Base-by-base conservation (phyloP, 2,797 vertebrate genomes). In the Otus scops region DNA sequence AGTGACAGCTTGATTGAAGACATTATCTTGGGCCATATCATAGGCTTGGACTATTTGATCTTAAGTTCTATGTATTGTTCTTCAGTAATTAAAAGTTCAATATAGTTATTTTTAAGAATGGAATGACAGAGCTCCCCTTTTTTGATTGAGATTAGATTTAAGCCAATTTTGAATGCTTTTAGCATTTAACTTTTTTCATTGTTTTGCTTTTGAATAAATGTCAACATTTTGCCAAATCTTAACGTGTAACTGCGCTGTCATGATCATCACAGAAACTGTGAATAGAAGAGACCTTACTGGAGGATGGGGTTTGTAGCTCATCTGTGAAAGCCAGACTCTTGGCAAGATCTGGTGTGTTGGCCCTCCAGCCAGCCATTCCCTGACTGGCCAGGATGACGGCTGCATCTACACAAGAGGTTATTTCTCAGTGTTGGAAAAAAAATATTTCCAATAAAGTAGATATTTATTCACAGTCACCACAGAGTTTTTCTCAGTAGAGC, bases 171-270 rank as follows among this genome's bases (percentile, higher is more conserved):
- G 39, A 93, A 61, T 65, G 68, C 54, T 67, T 91, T 88, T 76
- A 89, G 38, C 34, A 15, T 32, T 71, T 69, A n/a, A 17, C 28
- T 75, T 89, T 60, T 75, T 71, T 30, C 36, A 16, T 30, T 64
- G 34, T 22, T 88, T 76, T 94, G 10, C 34, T 79, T 80, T 47
- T 85, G 54, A 85, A n/a, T 82, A 75, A 74, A 43, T 32, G 69
- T 60, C 84, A 84, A 75, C 61, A 38, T 88, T 91, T 82, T 76
- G 47, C 53, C 45, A 67, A n/a, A 45, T 75, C 65, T 78, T 56
- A 60, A 1, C 30, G 51, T 59, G 24, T 67, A 65, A 30, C 57
- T 76, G 38, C 38, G 34, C n/a, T 75, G 30, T 41, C 36, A 8
- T 5, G 8, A n/a, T 64, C 50, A 13, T 86, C 43, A 50, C 77